Percentiles rank a stretch among this genome's conserved stretches.
These are phyloP conservation scores for Orius insidiosus DNA, from an alignment of 1,140 invertebrate species.

Conservation along the genomic window DNA sequence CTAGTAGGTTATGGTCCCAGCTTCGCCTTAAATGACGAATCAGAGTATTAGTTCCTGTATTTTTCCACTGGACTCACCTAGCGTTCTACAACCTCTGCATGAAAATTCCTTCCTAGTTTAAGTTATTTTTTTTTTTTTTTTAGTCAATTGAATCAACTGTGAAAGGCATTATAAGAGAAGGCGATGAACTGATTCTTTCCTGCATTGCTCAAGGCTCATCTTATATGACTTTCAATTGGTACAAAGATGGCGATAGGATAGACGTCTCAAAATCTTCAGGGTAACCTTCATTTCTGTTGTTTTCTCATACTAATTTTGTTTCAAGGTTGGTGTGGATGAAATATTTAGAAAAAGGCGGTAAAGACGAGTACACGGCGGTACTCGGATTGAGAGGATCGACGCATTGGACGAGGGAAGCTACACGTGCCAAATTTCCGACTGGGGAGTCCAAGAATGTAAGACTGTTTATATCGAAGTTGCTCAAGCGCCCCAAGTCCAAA, in stretches of 20 bases:
- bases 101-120: no score
- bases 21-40: no score
- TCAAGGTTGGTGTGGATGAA: conserved; percentile 29
- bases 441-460: conserved; percentile 51
- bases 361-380: conserved; percentile 48
- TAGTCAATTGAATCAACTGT: no score
- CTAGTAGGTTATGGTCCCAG: no score
- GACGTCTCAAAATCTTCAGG: conserved; percentile 48
- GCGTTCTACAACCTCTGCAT: no score
- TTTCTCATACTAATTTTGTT: neutral
- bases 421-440: conserved; percentile 53
- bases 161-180: conserved; percentile 30
- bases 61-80: no score
- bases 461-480: conserved; percentile 45
- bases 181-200: conserved; percentile 54
- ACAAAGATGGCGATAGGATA: conserved; percentile 55
- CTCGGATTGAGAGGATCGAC: conserved; percentile 44
- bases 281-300: conserved; percentile 5
- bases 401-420: conserved; percentile 50
- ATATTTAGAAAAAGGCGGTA: conserved; percentile 35
- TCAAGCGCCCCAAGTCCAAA: conserved; percentile 44
- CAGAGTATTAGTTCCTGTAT: no score
- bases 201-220: conserved; percentile 58
- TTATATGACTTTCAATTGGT: conserved; percentile 54
- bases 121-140: no score